A percentile compares a stretch with the other conserved stretches of the same genome.
phyloP scores from a whole-genome alignment of 2,888 invertebrate genomes.

The Trachelus iudaicus region DNA sequence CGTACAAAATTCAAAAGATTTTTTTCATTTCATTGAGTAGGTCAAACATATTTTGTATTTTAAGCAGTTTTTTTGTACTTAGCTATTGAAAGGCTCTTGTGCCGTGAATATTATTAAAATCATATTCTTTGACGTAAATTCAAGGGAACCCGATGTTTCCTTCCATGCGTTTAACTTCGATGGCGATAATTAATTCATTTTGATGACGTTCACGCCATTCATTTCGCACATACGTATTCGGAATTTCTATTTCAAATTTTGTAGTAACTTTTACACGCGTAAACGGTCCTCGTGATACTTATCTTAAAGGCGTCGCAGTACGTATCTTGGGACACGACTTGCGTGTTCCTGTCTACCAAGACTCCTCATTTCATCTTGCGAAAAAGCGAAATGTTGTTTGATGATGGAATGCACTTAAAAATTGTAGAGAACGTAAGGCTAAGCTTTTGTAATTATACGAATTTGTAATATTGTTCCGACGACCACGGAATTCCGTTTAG shows the following conservation, averaged over 20 bases:
- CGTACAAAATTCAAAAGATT: no score
- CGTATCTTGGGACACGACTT: not conserved
- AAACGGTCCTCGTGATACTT: not conserved
- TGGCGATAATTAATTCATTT: no score
- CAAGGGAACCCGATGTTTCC: not conserved
- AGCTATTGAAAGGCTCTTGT: no score
- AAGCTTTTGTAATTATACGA: not conserved
- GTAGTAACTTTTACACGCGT: not conserved
- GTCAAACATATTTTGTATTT: no score
- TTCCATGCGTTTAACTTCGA: no score
- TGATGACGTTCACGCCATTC: no score
- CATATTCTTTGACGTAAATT: not conserved
- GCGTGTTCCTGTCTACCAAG: not conserved
- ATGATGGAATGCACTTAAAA: not conserved
- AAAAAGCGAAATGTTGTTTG: not conserved
- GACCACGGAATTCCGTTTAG: conserved; percentile 15
- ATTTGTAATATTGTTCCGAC: not conserved
- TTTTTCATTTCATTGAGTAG: no score
- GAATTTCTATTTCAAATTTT: no score
- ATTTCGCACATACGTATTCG: no score
- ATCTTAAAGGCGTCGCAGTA: not conserved
- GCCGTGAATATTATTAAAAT: not conserved
- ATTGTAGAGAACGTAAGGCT: not conserved
- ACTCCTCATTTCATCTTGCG: not conserved
- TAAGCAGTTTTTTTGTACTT: no score